Base-by-base conservation (phyloP, 2,113 vertebrate genomes). In the Mixornis gularis region DNA sequence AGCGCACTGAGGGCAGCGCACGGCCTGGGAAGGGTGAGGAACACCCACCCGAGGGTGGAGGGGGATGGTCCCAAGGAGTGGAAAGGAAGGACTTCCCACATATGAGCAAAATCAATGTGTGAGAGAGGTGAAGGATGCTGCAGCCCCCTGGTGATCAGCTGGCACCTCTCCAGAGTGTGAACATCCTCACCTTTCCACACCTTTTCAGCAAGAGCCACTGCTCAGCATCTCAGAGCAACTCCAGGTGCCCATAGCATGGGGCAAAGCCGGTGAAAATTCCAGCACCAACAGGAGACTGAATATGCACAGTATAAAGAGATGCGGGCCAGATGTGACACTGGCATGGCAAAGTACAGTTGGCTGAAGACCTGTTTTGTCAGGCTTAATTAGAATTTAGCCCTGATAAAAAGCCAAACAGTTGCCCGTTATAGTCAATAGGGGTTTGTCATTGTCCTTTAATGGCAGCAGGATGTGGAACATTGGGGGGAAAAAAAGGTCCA, bases 381-480 rank as follows among this genome's bases (percentile, higher is more conserved):
- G 73, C 27, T 76, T 85, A 82, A 70, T 89, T 87, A 79, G 53
- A 90, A 87, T 82, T 92, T 91, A 63, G 51, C 15, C 19, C 76
- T 43, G 41, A 66, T 52, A 73, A 85, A 92, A 87, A 84, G 52
- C 79, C 81, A 87, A 83, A 70, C 7, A 6, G 2, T 30, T 90
- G 62, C 15, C 46, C n/a, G 15, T 41, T 64, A 52, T 5, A 73
- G 76, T 64, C 85, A 88, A 71, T 0, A 59, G n/a, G 26, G 63
- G 40, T 29, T 92, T 85, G 55, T 62, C 66, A 40, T 32, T 80
- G 44, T 85, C 52, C 76, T 85, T 85, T 34, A 62, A 89, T 24
- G 55, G 51, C 58, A 90, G 51, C 24, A 87, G 92, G 81, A 93
- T 7, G 7, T 55, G 52, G 43, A 83, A 81, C 80, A 87, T 92